A percentile compares a stretch with the other conserved stretches of the same genome.
Evolutionary conservation across 2,113 vertebrate genomes (phyloP).

Genomic region (western clawed frog (Xenopus tropicalis)): UCB_Xtro_10.0 CM004443.2:95452501-95453000

Average conservation of each 20-base stretch:
- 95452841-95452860: no score
- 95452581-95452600: constrained; percentile 96
- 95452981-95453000: constrained; percentile 91
- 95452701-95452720: constrained; percentile 62
- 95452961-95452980: constrained; percentile 94
- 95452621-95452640: constrained; percentile 89
- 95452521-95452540: constrained; percentile 91
- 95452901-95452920: not conserved
- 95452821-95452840: no score
- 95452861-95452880: no score
- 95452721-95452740: constrained; percentile 79
- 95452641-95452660: constrained; percentile 94
- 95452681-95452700: constrained; percentile 85
- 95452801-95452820: no score
- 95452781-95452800: no score
- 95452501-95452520: constrained; percentile 91
- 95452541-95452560: constrained; percentile 92
- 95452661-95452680: constrained; percentile 96
- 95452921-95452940: constrained; percentile 63
- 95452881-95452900: no score
- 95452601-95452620: constrained; percentile 95
- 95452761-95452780: no score
- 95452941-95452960: constrained; percentile 77
- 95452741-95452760: no score
- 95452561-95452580: constrained; percentile 91